Base-by-base conservation (phyloP, 2,888 invertebrate genomes). In the Acanthosepion lycidas region DNA sequence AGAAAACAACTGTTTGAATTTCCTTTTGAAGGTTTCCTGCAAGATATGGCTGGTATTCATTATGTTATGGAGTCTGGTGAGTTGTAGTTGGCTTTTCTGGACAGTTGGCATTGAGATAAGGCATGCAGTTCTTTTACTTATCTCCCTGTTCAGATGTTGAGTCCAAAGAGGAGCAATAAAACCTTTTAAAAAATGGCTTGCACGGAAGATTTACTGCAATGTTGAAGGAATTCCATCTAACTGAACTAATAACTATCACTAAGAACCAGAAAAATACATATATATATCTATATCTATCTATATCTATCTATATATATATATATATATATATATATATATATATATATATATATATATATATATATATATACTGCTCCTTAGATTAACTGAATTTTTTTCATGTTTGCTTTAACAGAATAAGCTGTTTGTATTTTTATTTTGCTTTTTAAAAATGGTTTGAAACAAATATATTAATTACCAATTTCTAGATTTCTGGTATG, bases 11-110 rank as follows among this genome's bases (percentile, higher is more conserved):
- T 92, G 28, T 49, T 92, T 92, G 51, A 92, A 92, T 92, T 92
- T 92, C 28, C 51, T 92, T 92, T 92, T 51, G 28, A 92, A 92
- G 92, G 92, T 92, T 49, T 92, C 92, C 92, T 49, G 48, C 92
- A 51, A 92, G 92, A 92, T 92, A 92, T 92, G 92, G 92, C 92
- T 92, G 92, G 92, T 92, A 92, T 92, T 92, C 92, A 51, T 51
- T 92, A 5, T 92, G 92, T 49, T 92, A 92, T 92, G 92, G 92
- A 92, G 28, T 92, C 51, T 92, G 92, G 92, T 92, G 51, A 92
- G 92, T 92, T 92, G n/a, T 92, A 51, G 51, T 92, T 33, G 28
- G 28, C 92, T 48, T 92, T 92, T 78, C n/a, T 78, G 78, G n/a
- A 78, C 78, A 28, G 78, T 6, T 78, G 78, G n/a, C 78, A 78